Base-by-base conservation (phyloP, 2,888 invertebrate genomes). In the Cephus spinipes region DNA sequence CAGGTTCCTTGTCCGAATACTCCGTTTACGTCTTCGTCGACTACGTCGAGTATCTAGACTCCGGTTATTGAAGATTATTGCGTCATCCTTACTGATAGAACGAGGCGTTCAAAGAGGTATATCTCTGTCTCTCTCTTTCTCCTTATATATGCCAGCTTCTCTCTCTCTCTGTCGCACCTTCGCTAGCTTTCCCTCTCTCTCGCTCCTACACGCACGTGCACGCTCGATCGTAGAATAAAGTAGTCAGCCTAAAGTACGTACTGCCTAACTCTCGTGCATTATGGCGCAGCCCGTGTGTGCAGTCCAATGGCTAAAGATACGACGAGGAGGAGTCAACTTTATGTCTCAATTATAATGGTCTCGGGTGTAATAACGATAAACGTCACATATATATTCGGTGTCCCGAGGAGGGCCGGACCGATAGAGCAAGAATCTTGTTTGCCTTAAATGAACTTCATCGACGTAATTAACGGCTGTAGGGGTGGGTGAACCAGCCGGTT, bases 281-380 rank as follows among this genome's bases (percentile, higher is more conserved):
- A 23, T 23, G 40, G 23, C 40, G 55, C 23, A 9, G 55, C 9
- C 55, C 23, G 55, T 55, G 23, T 23, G 9, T 9, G 23, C 9
- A 55, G 55, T 55, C 55, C 9, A 55, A 55, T 55, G 55, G 55
- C 55, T 55, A 55, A 55, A 55, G 55, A 55, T 55, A 55, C 23
- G 55, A 55, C 55, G 55, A 55, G 23, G 71, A 31, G 71, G 32
- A 33, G 33, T 33, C 32, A 71, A 86, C 83, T 88, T 88, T 87
- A 87, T 87, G 87, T 87, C 87, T 87, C 87, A 88, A 88, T 88
- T 88, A 88, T 85, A 84, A 86, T 85, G 82, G 83, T 83, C 85
- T 84, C 84, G 84, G 79, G 83, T 82, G 86, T 86, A 87, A 88
- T 87, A 87, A 87, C 86, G 86, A 87, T 87, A 87, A 87, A 87